phyloP scores from a whole-genome alignment of 2,797 vertebrate species.

The Cheirogaleus major region DNA sequence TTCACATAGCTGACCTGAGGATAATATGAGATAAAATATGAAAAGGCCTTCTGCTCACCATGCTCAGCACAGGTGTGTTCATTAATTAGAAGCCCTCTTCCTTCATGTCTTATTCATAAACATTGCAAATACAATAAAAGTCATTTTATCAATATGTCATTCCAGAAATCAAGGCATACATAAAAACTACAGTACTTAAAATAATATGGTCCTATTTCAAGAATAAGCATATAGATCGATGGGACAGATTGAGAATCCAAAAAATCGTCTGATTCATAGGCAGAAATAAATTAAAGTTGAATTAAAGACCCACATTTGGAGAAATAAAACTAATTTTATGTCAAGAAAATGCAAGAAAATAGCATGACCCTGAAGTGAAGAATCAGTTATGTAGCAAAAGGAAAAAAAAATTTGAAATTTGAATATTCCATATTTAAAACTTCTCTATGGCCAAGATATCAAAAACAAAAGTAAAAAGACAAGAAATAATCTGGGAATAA shows the following conservation, averaged over 20 bases:
- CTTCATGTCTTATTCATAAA: neutral
- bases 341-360: conserved; percentile 2
- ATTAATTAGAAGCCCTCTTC: neutral
- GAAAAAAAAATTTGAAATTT: neutral
- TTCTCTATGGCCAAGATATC: neutral
- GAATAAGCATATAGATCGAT: neutral
- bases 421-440: neutral
- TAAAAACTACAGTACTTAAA: conserved; percentile 18
- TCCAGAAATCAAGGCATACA: neutral
- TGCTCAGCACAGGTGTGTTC: neutral
- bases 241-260: neutral
- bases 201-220: neutral
- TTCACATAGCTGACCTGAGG: neutral
- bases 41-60: neutral
- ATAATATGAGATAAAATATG: neutral
- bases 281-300: conserved; percentile 21
- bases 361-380: neutral
- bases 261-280: neutral
- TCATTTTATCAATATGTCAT: neutral
- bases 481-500: neutral
- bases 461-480: conserved; percentile 7
- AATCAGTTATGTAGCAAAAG: neutral
- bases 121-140: neutral
- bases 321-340: conserved; percentile 37
- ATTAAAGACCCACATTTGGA: neutral